Conservation (phyloP, 2,113 vertebrate species). For the Verasper variegatus region DNA sequence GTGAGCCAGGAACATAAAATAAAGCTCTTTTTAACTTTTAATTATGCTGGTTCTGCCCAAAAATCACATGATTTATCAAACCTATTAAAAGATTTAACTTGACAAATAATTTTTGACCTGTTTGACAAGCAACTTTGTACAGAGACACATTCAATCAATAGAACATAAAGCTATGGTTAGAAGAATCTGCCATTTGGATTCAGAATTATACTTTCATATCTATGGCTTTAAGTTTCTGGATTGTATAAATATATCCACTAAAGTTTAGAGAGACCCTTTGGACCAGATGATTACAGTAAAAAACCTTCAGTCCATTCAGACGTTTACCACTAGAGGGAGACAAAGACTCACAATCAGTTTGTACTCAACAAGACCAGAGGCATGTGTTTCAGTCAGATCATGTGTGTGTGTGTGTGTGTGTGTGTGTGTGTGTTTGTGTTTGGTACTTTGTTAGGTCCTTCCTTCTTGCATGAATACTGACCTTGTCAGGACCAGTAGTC, state of each 20-base stretch:
- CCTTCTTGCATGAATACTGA: no score
- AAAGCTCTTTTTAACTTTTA: neutral
- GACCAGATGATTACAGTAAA: no score
- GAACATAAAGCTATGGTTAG: neutral
- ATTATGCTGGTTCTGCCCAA: neutral
- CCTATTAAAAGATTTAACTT: no score
- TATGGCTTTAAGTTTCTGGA: no score
- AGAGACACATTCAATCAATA: no score
- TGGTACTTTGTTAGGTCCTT: no score
- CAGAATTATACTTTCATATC: neutral
- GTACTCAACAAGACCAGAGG: neutral
- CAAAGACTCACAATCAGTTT: constrained; percentile 25
- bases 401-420: neutral
- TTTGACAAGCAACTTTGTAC: no score
- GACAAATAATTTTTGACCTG: no score
- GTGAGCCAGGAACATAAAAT: neutral
- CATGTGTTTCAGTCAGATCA: constrained; percentile 16
- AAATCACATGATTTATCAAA: neutral
- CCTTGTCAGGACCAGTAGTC: no score
- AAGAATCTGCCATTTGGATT: neutral
- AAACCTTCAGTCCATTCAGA: neutral
- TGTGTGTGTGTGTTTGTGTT: no score
- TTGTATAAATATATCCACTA: neutral
- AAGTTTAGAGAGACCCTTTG: no score
- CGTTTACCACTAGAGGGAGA: constrained; percentile 63